Evolutionary conservation across 1,140 invertebrate genomes (phyloP).

Genomic region (Macrobrachium rosenbergii): DNA sequence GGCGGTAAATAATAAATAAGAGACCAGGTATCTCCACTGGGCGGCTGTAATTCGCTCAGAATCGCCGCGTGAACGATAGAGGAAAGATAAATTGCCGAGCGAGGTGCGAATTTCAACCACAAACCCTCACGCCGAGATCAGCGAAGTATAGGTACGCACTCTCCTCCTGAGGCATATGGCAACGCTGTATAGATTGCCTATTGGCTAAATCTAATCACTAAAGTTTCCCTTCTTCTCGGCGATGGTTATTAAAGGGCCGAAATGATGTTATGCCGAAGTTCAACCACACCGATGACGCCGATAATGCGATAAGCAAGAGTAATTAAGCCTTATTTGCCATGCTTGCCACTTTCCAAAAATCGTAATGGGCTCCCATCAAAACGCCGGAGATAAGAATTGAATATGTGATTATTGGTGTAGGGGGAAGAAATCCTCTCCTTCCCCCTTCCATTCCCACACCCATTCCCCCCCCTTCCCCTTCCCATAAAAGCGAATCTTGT

Average conservation of each 20-base stretch:
- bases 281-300: slow-evolving; percentile 39
- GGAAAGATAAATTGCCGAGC: background rate
- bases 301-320: background rate
- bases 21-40: background rate
- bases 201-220: slow-evolving; percentile 48
- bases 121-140: background rate
- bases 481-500: no score
- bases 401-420: no score
- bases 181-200: slow-evolving; percentile 15
- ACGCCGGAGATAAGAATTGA: no score
- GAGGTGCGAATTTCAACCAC: background rate
- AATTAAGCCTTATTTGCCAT: background rate
- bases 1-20: background rate
- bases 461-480: no score
- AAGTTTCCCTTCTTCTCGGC: slow-evolving; percentile 52
- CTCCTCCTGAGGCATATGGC: background rate
- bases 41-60: background rate
- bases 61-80: no score
- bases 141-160: background rate
- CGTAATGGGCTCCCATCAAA: no score
- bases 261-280: slow-evolving; percentile 49
- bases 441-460: no score
- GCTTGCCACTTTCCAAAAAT: no score
- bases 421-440: no score
- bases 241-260: slow-evolving; percentile 37